Evolutionary conservation across 2,113 vertebrate genomes (phyloP).

Genomic region (Ibidorhyncha struthersii): DNA sequence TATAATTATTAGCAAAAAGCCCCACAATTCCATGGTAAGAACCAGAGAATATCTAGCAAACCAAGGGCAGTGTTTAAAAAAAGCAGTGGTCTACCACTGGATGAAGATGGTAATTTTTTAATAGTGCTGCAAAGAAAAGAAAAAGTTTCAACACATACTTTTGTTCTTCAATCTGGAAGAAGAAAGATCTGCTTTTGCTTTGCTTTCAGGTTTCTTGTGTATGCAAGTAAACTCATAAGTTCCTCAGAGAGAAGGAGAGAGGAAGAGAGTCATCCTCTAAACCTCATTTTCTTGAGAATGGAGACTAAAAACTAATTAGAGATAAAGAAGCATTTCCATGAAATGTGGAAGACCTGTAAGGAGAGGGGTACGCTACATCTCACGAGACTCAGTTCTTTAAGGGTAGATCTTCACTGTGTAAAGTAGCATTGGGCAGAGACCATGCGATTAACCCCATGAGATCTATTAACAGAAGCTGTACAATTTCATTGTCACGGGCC

Average conservation of each 20-base stretch:
- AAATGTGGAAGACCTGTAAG: neutral
- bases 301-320: neutral
- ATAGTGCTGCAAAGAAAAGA: neutral
- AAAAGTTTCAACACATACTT: neutral
- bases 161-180: neutral
- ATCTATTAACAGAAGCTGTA: neutral
- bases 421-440: neutral
- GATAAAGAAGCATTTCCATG: neutral
- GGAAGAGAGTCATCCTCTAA: neutral
- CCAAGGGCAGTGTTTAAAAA: neutral
- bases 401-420: neutral
- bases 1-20: neutral
- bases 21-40: neutral
- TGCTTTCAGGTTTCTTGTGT: neutral
- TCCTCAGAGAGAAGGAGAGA: neutral
- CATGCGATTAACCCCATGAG: neutral
- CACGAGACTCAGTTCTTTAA: neutral
- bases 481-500: accelerated
- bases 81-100: neutral
- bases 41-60: neutral
- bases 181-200: neutral
- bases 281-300: neutral
- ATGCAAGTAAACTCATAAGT: neutral
- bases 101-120: neutral
- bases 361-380: neutral